Evolutionary conservation across 2,797 vertebrate genomes (phyloP), one percentile per base, ranked within the genome.

Genomic region (Acanthiza pusilla): DNA sequence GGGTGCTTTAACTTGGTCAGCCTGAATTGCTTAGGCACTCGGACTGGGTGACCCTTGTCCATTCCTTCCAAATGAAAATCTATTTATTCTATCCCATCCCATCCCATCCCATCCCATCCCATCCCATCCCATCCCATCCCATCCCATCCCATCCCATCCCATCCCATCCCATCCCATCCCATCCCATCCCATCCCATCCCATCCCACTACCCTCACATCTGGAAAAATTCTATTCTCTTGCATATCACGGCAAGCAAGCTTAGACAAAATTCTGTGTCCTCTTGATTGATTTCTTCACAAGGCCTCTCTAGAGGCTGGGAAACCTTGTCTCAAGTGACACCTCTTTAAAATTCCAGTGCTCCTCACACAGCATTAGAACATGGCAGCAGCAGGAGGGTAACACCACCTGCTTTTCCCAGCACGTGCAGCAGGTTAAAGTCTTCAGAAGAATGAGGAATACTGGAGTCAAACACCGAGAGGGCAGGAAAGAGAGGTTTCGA

Each of bases 1-100:
- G 29, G 1, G 7, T 7, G 5, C 5, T 72, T 72, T 27, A 43
- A 38, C 0, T 57, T 62, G 11, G 8, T 45, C 32, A 32, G 45
- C 18, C 68, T 61, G 18, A 68, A 43, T 3, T 38, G n/a, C 3
- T 43, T 20, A 40, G 13, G 53, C 5, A 32, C 34, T 27, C 42
- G 53, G 30, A 18, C 25, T 48, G 70, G 11, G 22, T 1, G 3
- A 48, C 22, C 4, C 1, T 4, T 45, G 16, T 8, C 30, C 5
- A 29, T 47, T 21, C 25, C 22, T 71, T 75, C 63, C 26, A 57
- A n/a, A 5, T 27, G n/a, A 48, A 54, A 10, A 21, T 57, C 23
- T 60, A 7, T 70, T 16, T 30, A 16, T 50, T 7, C 5, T 26
- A 18, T 47, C 9, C 38, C 16, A 7, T 42, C 22, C 34, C 13